Evolutionary conservation across 2,888 invertebrate genomes (phyloP), one percentile per base, ranked within the genome.

Genomic region (Omphaloscelis lunosa): DNA sequence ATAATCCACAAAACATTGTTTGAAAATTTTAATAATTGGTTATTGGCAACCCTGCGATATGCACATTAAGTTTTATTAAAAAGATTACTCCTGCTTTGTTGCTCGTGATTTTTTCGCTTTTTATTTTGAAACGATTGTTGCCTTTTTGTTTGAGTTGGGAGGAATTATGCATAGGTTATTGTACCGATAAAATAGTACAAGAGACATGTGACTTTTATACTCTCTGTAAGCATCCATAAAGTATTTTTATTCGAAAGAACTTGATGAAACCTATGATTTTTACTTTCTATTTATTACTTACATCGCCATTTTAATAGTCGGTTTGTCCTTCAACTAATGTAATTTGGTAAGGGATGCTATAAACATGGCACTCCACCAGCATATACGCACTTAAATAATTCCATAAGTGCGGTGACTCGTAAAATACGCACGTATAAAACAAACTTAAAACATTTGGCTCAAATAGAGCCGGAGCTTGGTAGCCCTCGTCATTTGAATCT

Each of bases 1-100:
- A 91, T 90, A 92, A 93, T 92, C 86, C 86, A 80, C 81, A 88
- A 89, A 90, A 76, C 79, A 88, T 86, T 87, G 83, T 85, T 89
- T 87, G 82, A 82, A 84, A 71, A 85, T 83, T 81, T 85, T 85
- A 84, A 82, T 86, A 72, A 84, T 84, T 76, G 74, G 69, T 79
- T 84, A 85, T 84, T 83, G 88, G 84, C 76, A 81, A 82, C 51
- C 75, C 68, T 71, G 79, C 75, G 70, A 86, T 79, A 77, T 83
- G 78, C 80, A 72, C 74, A 87, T 83, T 80, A 78, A 63, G 73
- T 80, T 78, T 83, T 86, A 80, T 84, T 82, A 72, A 84, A 81
- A 84, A 78, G 58, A 76, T 78, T 78, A 72, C 72, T 61, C 17
- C 11, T 11, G n/a, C 61, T 63, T 74, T 71, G 29, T 27, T 73